These are phyloP conservation scores for Pitta sordida DNA, from an alignment of 2,113 vertebrate genomes.

Conservation along the genomic window DNA sequence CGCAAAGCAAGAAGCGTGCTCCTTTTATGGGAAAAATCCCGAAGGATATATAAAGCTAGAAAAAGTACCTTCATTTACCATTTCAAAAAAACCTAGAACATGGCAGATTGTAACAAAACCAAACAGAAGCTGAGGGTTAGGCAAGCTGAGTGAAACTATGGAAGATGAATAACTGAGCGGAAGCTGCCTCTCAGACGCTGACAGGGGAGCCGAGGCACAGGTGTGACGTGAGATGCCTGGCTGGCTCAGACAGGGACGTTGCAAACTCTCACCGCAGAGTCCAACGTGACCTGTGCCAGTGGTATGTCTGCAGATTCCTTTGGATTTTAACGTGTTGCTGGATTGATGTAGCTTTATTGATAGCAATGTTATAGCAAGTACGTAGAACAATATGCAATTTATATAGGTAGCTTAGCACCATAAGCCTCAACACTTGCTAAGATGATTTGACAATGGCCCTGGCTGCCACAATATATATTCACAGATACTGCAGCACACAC, in stretches of 20 bases:
- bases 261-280: not conserved
- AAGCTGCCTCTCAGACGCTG: not conserved
- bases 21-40: not conserved
- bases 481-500: not conserved
- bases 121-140: not conserved
- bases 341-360: not conserved
- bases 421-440: not conserved
- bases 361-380: not conserved
- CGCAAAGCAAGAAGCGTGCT: not conserved
- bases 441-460: not conserved
- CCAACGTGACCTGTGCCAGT: not conserved
- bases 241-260: not conserved
- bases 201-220: not conserved
- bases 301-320: not conserved
- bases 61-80: not conserved
- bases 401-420: not conserved
- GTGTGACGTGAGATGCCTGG: not conserved
- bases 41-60: not conserved
- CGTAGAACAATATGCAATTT: not conserved
- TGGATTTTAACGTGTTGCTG: not conserved
- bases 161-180: not conserved
- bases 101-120: not conserved
- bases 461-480: not conserved
- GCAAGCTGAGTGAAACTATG: not conserved
- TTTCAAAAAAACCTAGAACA: not conserved